Conservation (phyloP, 2,888 invertebrate genomes). For the Boloria selene region DNA sequence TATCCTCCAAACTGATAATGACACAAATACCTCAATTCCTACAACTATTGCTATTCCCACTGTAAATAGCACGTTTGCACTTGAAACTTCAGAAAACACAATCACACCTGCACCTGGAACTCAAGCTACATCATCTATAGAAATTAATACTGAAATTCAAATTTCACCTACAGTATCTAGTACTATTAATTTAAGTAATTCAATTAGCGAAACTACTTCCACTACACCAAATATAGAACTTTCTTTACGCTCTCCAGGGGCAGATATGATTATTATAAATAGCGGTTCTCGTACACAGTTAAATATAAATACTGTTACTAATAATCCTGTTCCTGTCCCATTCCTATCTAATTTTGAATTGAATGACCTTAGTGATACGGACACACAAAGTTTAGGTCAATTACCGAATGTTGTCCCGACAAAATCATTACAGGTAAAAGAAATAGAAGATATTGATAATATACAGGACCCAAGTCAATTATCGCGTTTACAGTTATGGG, state of each 20-base stretch:
- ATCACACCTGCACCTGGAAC: conserved; percentile 51
- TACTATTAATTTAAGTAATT: conserved; percentile 12
- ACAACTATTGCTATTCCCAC: conserved; percentile 47
- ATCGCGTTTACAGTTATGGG: conserved; percentile 69
- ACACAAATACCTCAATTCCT: conserved; percentile 54
- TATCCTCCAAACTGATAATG: conserved; percentile 63
- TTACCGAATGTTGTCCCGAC: conserved; percentile 43
- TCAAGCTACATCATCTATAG: conserved; percentile 49
- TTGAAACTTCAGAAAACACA: conserved; percentile 45
- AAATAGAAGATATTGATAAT: conserved; percentile 48
- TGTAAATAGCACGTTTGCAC: conserved; percentile 61
- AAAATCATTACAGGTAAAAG: conserved; percentile 41
- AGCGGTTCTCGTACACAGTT: conserved; percentile 36
- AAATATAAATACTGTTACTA: conserved; percentile 50
- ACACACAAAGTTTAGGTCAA: conserved; percentile 33
- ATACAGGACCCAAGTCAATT: conserved; percentile 59
- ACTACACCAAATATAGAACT: conserved; percentile 20
- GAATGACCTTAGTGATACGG: conserved; percentile 51
- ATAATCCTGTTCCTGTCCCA: conserved; percentile 56
- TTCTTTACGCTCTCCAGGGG: conserved; percentile 30
- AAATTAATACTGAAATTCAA: conserved; percentile 16
- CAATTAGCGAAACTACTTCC: conserved; percentile 7
- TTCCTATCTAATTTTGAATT: conserved; percentile 64
- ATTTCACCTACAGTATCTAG: conserved; percentile 15
- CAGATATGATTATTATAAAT: conserved; percentile 44